Base-by-base conservation (phyloP, 2,888 invertebrate species). In the Drosophila lacicola region DNA sequence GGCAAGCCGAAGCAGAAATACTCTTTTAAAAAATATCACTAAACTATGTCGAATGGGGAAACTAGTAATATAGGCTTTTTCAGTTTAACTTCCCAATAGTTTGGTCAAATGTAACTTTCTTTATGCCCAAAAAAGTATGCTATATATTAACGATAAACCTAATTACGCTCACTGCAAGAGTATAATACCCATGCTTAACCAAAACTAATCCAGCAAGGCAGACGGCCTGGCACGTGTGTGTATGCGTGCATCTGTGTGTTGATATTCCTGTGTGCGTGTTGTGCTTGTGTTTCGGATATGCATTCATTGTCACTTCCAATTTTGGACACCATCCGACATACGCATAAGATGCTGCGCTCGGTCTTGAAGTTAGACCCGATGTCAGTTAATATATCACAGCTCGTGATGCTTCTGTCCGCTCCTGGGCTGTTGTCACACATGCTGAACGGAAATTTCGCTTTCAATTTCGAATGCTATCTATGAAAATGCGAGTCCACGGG, bases 391-490 rank as follows among this genome's bases (percentile, higher is more conserved):
- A 88, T 88, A 90, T 88, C 87, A 88, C 76, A 25, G 49, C 54
- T 49, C 56, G 47, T 47, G 36, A 50, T 44, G 68, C 46, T 39
- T 14, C 44, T 42, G 21, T 36, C 25, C 46, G 37, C 21, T 33
- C 34, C 34, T 46, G n/a, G 19, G 9, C 39, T 76, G 82, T 85
- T 88, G 89, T 88, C 83, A 83, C 89, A 88, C 89, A 90, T 88
- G 88, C 80, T 86, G 86, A 74, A 70, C 88, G 51, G 71, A 79
- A 85, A 88, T 90, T 88, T 89, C 90, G 89, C 88, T 89, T 89
- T 89, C 88, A 90, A 88, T 90, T 88, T 90, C 90, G 76, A 78
- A 87, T 89, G 89, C 83, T 76, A 88, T 85, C 88, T 87, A 81
- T 83, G 70, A 86, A 77, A 78, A 69, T 71, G 87, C 74, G 63